phyloP scores from a whole-genome alignment of 2,888 invertebrate genomes.

The Bugula neritina region DNA sequence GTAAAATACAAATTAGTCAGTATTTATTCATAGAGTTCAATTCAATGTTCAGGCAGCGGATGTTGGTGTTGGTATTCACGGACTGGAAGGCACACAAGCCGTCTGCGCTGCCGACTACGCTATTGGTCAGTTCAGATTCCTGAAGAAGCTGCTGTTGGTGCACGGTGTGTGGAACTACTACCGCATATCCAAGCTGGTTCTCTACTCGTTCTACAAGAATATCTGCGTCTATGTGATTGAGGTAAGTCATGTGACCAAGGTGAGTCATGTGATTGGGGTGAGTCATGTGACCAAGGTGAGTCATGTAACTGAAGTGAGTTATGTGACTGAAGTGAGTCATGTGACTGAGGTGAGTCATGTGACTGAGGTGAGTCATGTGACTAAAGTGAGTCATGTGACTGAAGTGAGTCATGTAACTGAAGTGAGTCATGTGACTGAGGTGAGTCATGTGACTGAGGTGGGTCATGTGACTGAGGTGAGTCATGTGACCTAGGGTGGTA shows the following conservation, averaged over 20 bases:
- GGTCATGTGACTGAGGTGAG: no score
- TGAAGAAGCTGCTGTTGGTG: slow-evolving; percentile 82
- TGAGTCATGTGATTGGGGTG: neutral
- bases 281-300: neutral
- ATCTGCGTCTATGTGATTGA: slow-evolving; percentile 98
- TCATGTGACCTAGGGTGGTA: no score
- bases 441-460: no score
- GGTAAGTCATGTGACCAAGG: slow-evolving; percentile 40
- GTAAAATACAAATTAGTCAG: no score
- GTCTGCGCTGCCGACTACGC: slow-evolving; percentile 98
- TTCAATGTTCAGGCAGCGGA: slow-evolving; percentile 72
- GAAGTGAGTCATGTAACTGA: no score
- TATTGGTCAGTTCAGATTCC: slow-evolving; percentile 90
- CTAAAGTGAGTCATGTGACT: neutral
- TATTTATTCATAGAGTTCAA: no score
- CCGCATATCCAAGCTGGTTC: slow-evolving; percentile 90
- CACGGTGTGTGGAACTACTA: slow-evolving; percentile 99
- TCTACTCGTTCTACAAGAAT: slow-evolving; percentile 99
- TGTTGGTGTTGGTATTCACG: slow-evolving; percentile 94
- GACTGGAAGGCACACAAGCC: slow-evolving; percentile 96
- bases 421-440: no score
- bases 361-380: neutral
- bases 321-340: neutral
- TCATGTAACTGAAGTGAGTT: neutral
- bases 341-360: neutral